Evolutionary conservation across 2,797 vertebrate species (phyloP).

Genomic region (Melopsittacus undulatus): DNA sequence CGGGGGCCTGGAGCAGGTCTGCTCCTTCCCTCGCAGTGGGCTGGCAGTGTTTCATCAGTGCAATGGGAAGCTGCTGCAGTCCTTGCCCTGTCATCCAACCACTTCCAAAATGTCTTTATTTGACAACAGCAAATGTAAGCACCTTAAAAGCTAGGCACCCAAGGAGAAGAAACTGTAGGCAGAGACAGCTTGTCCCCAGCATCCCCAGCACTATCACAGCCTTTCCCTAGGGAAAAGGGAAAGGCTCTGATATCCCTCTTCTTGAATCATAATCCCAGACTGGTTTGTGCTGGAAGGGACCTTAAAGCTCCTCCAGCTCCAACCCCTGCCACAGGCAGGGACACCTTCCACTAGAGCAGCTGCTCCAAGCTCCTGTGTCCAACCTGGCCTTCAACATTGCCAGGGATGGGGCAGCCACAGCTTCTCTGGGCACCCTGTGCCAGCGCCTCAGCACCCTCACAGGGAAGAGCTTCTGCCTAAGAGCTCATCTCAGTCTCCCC

Average conservation of each 20-base stretch:
- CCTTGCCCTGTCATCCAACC: background rate
- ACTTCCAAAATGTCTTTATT: background rate
- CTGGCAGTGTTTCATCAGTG: background rate
- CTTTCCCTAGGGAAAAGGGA: background rate
- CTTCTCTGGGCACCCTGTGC: no score
- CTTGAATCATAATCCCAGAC: background rate
- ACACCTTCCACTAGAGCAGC: no score
- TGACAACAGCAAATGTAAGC: background rate
- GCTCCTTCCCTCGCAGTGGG: background rate
- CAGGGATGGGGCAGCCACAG: no score
- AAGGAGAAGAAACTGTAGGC: background rate
- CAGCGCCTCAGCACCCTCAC: no score
- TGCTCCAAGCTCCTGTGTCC: no score
- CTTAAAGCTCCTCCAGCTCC: background rate
- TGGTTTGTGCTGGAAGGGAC: background rate
- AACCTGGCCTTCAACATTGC: no score
- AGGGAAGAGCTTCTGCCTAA: no score
- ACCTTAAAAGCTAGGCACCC: background rate
- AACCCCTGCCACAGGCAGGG: no score
- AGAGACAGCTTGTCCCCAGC: background rate
- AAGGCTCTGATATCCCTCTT: no score
- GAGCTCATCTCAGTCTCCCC: no score
- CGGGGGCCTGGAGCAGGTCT: accelerated
- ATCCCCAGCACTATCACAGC: background rate
- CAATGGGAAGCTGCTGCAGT: background rate